Evolutionary conservation across 2,888 invertebrate genomes (phyloP).

Genomic region (Fissipunctia ypsillon): DNA sequence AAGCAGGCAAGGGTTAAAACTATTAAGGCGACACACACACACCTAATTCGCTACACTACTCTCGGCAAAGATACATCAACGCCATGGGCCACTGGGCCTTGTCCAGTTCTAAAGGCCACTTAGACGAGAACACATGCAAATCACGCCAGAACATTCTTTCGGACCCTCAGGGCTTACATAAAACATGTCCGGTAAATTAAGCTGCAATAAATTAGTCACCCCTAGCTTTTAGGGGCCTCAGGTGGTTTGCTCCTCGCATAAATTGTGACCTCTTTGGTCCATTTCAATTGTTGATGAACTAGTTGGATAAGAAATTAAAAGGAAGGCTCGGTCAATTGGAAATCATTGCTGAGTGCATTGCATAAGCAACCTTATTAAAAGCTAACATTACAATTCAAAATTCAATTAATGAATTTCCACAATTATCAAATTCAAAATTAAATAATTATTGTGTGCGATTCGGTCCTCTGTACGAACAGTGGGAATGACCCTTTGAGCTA

Average conservation of each 20-base stretch:
- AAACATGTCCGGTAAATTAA: constrained; percentile 83
- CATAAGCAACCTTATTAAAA: constrained; percentile 2
- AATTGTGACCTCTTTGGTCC: constrained; percentile 76
- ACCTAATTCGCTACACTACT: constrained; percentile 59
- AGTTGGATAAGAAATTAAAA: constrained; percentile 61
- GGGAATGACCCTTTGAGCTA: constrained; percentile 31
- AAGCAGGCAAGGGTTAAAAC: constrained; percentile 46
- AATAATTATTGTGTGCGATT: constrained; percentile 6
- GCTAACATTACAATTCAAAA: background rate
- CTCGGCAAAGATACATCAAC: constrained; percentile 61
- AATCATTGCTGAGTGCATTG: constrained; percentile 14
- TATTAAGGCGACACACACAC: constrained; percentile 52
- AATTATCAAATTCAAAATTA: constrained; percentile 5
- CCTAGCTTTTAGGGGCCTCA: constrained; percentile 74
- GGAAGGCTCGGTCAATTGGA: constrained; percentile 26
- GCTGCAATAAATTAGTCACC: constrained; percentile 82
- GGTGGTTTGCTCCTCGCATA: constrained; percentile 77
- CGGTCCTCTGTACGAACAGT: background rate
- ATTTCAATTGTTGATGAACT: constrained; percentile 80
- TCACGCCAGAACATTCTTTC: constrained; percentile 85
- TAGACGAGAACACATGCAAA: constrained; percentile 83
- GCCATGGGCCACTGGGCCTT: constrained; percentile 61
- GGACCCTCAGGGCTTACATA: constrained; percentile 73
- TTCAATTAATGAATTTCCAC: background rate
- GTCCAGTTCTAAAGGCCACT: constrained; percentile 72